phyloP scores from a whole-genome alignment of 2,113 vertebrate species.

The Antechinus stuartii region DNA sequence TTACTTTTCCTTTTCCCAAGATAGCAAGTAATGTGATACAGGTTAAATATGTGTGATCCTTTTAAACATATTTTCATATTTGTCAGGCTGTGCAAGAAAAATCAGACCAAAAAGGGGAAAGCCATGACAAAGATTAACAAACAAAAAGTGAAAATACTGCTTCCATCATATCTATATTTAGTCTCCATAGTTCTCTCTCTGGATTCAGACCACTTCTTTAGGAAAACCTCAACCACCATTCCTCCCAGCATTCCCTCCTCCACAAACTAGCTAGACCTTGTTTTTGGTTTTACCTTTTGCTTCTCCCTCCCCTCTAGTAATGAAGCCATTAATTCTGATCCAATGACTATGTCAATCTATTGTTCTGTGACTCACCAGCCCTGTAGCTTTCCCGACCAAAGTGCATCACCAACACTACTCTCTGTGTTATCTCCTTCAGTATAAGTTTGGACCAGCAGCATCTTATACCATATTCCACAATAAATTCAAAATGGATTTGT shows the following conservation, averaged over 20 bases:
- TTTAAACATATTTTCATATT: too few relatives aligned
- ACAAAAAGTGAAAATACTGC: too few relatives aligned
- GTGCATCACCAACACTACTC: not conserved
- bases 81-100: too few relatives aligned
- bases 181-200: too few relatives aligned
- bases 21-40: too few relatives aligned
- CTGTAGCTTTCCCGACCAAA: not conserved
- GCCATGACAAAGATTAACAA: too few relatives aligned
- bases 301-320: not conserved
- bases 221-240: not conserved
- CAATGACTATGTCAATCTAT: not conserved
- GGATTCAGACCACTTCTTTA: not conserved
- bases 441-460: not conserved
- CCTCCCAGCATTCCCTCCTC: not conserved
- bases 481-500: not conserved
- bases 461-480: not conserved
- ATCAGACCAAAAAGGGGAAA: too few relatives aligned
- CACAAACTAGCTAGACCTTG: not conserved
- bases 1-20: too few relatives aligned
- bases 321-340: not conserved
- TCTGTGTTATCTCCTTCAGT: not conserved
- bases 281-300: not conserved
- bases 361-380: not conserved
- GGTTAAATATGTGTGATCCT: too few relatives aligned
- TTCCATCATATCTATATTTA: too few relatives aligned